Base-by-base conservation (phyloP, 2,888 invertebrate genomes). In the Sminthurinus aureus region DNA sequence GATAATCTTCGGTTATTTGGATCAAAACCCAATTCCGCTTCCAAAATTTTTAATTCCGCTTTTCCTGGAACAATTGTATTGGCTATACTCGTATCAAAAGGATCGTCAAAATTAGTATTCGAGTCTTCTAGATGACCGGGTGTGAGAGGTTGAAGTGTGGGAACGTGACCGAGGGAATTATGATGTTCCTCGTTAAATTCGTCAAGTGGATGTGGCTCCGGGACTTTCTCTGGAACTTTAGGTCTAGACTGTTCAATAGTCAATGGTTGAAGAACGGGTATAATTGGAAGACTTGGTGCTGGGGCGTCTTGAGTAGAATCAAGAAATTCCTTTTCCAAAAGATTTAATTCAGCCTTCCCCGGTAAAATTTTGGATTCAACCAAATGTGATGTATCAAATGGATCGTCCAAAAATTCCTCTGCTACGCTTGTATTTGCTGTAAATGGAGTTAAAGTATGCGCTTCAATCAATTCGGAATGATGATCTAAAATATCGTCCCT, bases 71-170 rank as follows among this genome's bases (percentile, higher is more conserved):
- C 76, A 76, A 94, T 93, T 66, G 94, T 92, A 80, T 92, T 92
- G 88, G 93, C 93, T 1, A 95, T 93, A 64, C 93, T 93, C 0
- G 96, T 96, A 89, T 96, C 96, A 89, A 97, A 96, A 0, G 96
- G 96, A 91, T 96, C 96, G 82, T 81, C 81, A 78, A 83, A 85
- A 50, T 22, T 73, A 12, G 79, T 13, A n/a, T 64, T 64, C 50
- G 67, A 51, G 24, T 50, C 69, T 8, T 81, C 80, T 18, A 79
- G 69, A 20, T 71, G 76, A 24, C 20, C 22, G 11, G 78, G 67
- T 18, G 80, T 78, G 15, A 79, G 83, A 18, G 84, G 83, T 51
- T 82, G 84, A 74, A 85, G 81, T 4, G 38, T 38, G 3, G 85
- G 84, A 3, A 58, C 15, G 13, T 73, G 67, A 20, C 58, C 76